Percentiles rank a stretch among this genome's conserved stretches.
Conservation (phyloP, 1,140 invertebrate species). For the Pseudomyrmex gracilis region DNA sequence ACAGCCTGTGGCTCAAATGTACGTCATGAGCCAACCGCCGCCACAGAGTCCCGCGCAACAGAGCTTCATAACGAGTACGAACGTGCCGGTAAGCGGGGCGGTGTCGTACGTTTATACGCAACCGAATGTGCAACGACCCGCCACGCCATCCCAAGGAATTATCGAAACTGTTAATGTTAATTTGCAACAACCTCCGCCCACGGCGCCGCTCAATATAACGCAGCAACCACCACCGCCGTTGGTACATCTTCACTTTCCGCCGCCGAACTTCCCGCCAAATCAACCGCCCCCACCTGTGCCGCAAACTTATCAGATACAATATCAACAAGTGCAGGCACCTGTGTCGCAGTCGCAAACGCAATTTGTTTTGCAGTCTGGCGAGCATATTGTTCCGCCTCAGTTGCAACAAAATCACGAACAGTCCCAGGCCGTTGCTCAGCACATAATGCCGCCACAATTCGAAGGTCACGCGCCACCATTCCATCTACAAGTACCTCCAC, state of each 20-base stretch:
- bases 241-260: slow-evolving; percentile 82
- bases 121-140: slow-evolving; percentile 78
- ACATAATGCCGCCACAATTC: slow-evolving; percentile 79
- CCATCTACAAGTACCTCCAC: slow-evolving; percentile 80
- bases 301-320: slow-evolving; percentile 84
- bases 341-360: slow-evolving; percentile 79
- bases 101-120: slow-evolving; percentile 84
- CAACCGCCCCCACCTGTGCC: slow-evolving; percentile 83
- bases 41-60: slow-evolving; percentile 78
- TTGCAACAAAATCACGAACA: slow-evolving; percentile 80
- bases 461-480: slow-evolving; percentile 80
- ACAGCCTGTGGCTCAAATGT: slow-evolving; percentile 83
- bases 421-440: slow-evolving; percentile 74
- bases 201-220: slow-evolving; percentile 78
- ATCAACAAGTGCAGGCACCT: slow-evolving; percentile 79
- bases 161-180: slow-evolving; percentile 83
- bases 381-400: slow-evolving; percentile 79
- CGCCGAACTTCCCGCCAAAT: slow-evolving; percentile 82
- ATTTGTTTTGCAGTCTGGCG: slow-evolving; percentile 81
- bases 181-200: slow-evolving; percentile 83
- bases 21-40: slow-evolving; percentile 84
- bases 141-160: slow-evolving; percentile 80
- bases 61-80: slow-evolving; percentile 80
- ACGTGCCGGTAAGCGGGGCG: slow-evolving; percentile 77
- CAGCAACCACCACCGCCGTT: slow-evolving; percentile 82